Conservation (phyloP, 2,113 vertebrate genomes). For the Labeo rohita region DNA sequence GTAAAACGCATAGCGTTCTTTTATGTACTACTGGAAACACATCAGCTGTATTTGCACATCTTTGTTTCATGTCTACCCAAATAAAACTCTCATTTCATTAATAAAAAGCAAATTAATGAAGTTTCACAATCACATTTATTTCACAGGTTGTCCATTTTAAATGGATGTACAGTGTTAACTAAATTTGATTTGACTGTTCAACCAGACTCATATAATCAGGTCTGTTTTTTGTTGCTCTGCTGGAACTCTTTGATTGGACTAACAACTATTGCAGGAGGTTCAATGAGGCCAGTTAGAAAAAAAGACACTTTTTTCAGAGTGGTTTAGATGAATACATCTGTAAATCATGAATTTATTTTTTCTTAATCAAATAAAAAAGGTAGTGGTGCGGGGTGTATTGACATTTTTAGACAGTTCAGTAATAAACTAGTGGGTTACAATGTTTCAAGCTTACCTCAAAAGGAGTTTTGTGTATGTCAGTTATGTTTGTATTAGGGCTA, state of each 20-base stretch:
- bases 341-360: background rate
- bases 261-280: conserved; percentile 29
- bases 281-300: conserved; percentile 22
- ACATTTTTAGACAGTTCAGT: background rate
- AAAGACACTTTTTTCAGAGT: background rate
- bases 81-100: conserved; percentile 60
- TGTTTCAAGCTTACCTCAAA: background rate
- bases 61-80: conserved; percentile 72
- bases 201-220: conserved; percentile 40
- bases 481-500: background rate
- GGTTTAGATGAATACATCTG: conserved; percentile 3
- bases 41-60: conserved; percentile 62
- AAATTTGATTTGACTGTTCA: conserved; percentile 26
- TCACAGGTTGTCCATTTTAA: conserved; percentile 21
- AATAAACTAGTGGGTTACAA: background rate
- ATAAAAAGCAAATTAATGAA: conserved; percentile 32
- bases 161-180: conserved; percentile 1
- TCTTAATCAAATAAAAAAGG: background rate
- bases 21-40: conserved; percentile 66
- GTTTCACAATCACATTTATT: conserved; percentile 29
- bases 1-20: conserved; percentile 62
- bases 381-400: background rate
- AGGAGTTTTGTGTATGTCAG: background rate
- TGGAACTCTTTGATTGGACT: background rate
- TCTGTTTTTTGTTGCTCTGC: conserved; percentile 21